Conservation (phyloP, 2,113 vertebrate genomes). For the Scortum barcoo region DNA sequence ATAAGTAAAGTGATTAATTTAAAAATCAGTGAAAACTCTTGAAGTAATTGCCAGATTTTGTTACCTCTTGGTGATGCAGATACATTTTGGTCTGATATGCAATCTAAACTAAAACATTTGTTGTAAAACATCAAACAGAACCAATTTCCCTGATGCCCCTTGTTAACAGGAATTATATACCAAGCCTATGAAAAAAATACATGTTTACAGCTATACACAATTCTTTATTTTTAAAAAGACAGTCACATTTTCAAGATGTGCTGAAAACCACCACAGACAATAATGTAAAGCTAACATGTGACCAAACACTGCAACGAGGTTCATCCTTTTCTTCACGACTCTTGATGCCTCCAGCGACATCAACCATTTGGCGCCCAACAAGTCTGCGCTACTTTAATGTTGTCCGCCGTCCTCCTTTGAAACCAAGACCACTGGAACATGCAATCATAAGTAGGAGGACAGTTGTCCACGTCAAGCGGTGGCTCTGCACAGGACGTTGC, state of each 20-base stretch:
- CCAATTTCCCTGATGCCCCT: neutral
- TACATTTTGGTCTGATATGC: neutral
- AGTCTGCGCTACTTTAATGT: constrained; percentile 33
- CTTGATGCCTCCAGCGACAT: constrained; percentile 7
- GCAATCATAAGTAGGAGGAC: constrained; percentile 52
- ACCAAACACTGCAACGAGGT: constrained; percentile 47
- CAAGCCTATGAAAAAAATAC: neutral
- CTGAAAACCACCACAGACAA: constrained; percentile 52
- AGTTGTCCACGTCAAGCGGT: constrained; percentile 6
- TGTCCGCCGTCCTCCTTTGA: constrained; percentile 44
- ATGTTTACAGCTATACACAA: constrained; percentile 54
- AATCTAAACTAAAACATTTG: neutral
- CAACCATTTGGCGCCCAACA: neutral
- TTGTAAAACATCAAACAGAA: neutral
- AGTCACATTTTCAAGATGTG: constrained; percentile 59
- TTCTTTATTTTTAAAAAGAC: constrained; percentile 65
- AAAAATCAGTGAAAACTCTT: too few relatives aligned
- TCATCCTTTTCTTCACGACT: constrained; percentile 34
- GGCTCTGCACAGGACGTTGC: constrained; percentile 37
- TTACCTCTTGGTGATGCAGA: neutral
- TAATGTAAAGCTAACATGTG: constrained; percentile 53
- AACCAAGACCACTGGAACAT: constrained; percentile 61
- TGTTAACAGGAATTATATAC: neutral
- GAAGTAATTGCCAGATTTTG: too few relatives aligned
- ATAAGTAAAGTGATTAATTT: too few relatives aligned